These are phyloP conservation scores for Alethe diademata DNA, from an alignment of 2,113 vertebrate species.

Conservation along the genomic window DNA sequence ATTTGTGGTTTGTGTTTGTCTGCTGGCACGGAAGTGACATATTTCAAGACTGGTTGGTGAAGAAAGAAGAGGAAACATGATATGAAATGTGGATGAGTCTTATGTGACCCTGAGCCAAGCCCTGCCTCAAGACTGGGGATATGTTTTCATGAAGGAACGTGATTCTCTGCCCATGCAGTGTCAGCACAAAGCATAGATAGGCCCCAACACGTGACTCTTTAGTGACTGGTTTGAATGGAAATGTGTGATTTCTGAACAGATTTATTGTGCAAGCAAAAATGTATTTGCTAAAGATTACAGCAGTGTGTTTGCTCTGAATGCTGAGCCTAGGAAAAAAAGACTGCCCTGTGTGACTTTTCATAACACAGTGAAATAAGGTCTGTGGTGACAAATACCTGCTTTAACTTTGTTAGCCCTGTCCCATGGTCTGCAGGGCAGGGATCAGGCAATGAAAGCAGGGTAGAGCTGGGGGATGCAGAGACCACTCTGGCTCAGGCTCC, in stretches of 20 bases:
- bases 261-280: constrained; percentile 50
- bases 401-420: not conserved
- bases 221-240: constrained; percentile 30
- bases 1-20: not conserved
- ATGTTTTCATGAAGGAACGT: constrained; percentile 27
- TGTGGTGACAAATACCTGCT: not conserved
- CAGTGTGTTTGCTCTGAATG: not conserved
- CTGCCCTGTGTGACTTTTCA: not conserved
- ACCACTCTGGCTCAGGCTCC: not conserved
- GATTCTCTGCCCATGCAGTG: not conserved
- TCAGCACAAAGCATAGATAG: constrained; percentile 46
- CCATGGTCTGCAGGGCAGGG: not conserved
- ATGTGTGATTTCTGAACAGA: constrained; percentile 43
- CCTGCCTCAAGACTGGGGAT: not conserved
- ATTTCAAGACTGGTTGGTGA: not conserved
- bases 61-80: not conserved
- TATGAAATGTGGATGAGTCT: not conserved
- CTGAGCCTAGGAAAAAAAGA: constrained; percentile 3
- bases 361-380: not conserved
- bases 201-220: constrained; percentile 25
- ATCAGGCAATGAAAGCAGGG: not conserved
- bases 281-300: constrained; percentile 48
- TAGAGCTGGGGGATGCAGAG: not conserved
- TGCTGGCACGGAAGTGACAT: not conserved
- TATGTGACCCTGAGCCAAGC: not conserved